Evolutionary conservation across 2,113 vertebrate genomes (phyloP).

Genomic region (Desmodus rotundus): DNA sequence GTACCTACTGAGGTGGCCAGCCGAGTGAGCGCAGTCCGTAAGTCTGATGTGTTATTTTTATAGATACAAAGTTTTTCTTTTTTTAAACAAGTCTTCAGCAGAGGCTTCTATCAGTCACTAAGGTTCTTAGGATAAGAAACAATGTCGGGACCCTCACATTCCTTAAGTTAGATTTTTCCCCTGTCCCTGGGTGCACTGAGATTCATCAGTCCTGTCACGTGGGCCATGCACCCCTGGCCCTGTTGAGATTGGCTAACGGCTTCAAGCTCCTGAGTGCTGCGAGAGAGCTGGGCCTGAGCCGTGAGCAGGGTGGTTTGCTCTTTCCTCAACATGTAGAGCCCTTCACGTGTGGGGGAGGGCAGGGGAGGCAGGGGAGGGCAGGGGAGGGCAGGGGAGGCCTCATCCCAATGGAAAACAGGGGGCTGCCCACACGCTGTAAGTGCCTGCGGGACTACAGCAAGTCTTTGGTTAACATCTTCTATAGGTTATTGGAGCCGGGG

Average conservation of each 20-base stretch:
- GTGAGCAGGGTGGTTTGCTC: background rate
- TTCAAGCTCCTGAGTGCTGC: background rate
- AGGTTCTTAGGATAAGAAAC: background rate
- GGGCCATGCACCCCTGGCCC: background rate
- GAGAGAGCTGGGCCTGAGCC: background rate
- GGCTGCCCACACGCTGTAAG: background rate
- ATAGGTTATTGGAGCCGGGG: background rate
- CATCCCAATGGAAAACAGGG: background rate
- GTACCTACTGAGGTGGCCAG: background rate
- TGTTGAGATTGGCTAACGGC: background rate
- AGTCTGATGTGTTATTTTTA: background rate
- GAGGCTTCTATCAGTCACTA: background rate
- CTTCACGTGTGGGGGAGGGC: background rate
- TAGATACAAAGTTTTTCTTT: background rate
- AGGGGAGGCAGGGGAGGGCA: accelerated
- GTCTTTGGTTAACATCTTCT: background rate
- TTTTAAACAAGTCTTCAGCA: background rate
- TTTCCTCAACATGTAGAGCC: background rate
- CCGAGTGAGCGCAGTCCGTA: background rate
- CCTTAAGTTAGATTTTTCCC: background rate
- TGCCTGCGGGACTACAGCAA: background rate
- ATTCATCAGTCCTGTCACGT: background rate
- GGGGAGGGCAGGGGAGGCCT: background rate
- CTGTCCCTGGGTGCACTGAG: background rate
- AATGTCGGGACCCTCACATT: background rate